Evolutionary conservation across 2,888 invertebrate genomes (phyloP).

Genomic region (Lochmaea capreae): DNA sequence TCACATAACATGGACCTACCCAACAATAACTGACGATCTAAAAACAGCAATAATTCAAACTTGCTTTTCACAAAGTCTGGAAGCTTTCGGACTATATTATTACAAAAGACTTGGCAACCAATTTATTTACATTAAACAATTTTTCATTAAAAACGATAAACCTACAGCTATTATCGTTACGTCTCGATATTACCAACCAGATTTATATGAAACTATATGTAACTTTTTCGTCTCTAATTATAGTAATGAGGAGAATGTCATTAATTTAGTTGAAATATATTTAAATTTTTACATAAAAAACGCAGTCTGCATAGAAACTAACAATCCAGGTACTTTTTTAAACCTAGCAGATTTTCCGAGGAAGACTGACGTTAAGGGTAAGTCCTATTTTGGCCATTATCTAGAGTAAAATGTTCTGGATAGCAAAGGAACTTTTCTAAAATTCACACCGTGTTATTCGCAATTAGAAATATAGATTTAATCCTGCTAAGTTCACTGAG

Average conservation of each 20-base stretch:
- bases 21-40: slow-evolving; percentile 7
- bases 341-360: slow-evolving; percentile 3
- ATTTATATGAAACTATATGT: slow-evolving; percentile 17
- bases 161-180: slow-evolving; percentile 3
- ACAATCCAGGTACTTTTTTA: not conserved
- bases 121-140: slow-evolving; percentile 21
- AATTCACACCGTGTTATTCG: no score
- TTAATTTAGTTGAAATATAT: slow-evolving; percentile 17
- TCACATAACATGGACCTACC: slow-evolving; percentile 20
- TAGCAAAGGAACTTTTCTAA: no score
- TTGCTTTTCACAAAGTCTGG: slow-evolving; percentile 14
- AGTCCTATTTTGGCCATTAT: not conserved
- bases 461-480: no score
- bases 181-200: slow-evolving; percentile 1
- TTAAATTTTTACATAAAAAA: slow-evolving; percentile 16
- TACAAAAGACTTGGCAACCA: not conserved
- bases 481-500: no score
- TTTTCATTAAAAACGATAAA: slow-evolving; percentile 9
- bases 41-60: slow-evolving; percentile 11
- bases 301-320: not conserved
- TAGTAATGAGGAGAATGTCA: not conserved
- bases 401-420: no score
- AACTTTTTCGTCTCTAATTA: slow-evolving; percentile 12
- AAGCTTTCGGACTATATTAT: slow-evolving; percentile 16
- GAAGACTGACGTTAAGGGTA: slow-evolving; percentile 17